Evolutionary conservation across 2,888 invertebrate species (phyloP), one percentile per base, ranked within the genome.

Genomic region (Hypolimnas misippus): DNA sequence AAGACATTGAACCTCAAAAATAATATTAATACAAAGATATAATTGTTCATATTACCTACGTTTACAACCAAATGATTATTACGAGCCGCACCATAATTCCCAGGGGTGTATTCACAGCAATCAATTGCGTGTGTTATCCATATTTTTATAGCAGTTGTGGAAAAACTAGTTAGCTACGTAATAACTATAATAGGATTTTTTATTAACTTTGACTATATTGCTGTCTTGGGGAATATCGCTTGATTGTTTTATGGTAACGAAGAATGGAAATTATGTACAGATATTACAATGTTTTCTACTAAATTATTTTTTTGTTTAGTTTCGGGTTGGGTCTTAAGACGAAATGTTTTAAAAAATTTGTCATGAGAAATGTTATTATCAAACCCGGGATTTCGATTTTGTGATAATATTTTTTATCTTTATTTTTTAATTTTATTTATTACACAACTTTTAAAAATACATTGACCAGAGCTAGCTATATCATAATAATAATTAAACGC

Each of bases 111-210:
- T 54, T 64, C 59, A 12, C 29, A 57, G 62, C 59, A 62, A 66
- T 68, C 64, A 64, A 66, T 66, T 64, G 63, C 68, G 66, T 66
- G 59, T 56, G 61, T 29, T 49, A 55, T 54, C 57, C 59, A 62
- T 62, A 63, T 62, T 66, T 66, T 68, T 62, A 60, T 61, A 57
- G 54, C 57, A 31, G 44, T 53, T 52, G 58, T 38, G 33, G 57
- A 60, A 61, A 54, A 66, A 61, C 63, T 63, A 63, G 63, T 61
- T 66, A 66, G 55, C 57, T 55, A 7, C 6, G 49, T 57, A 53
- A 57, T 54, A 57, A 64, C 60, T 51, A 33, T 63, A 66, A 63
- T 66, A 51, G 46, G 51, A 50, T 61, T 63, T 66, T 66, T 66
- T 52, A 55, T 66, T 63, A 61, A 54, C 53, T 58, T 54, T 21